Evolutionary conservation across 2,888 invertebrate genomes (phyloP), one percentile per base, ranked within the genome.

Genomic region (Harpagoxenus sublaevis): DNA sequence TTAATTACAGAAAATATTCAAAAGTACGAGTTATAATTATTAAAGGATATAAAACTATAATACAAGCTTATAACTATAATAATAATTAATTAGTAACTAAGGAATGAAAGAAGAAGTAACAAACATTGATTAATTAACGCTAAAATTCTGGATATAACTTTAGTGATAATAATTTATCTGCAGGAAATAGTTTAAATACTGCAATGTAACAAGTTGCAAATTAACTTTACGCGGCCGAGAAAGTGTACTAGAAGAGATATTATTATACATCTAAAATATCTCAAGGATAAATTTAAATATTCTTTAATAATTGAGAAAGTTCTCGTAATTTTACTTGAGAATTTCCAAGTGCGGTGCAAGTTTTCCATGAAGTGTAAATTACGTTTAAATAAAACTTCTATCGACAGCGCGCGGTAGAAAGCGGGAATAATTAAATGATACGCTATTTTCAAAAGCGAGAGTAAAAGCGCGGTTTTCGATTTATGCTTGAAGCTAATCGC

Each of bases 221-320:
- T 18, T 31, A 62, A 35, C 15, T 60, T 62, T 15, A 62, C n/a
- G 18, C n/a, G 5, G n/a, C 31, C 2, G 10, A 42, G 28, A 65
- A 53, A 78, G 28, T 55, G 15, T 55, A 28, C 6, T 78, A 9
- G 10, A 68, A 45, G 6, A 55, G 23, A 35, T 4, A 35, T 23
- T 23, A 39, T n/a, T 4, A 6, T 15, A 15, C 23, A 18, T 57
- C 10, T 70, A 39, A 45, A 9, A 78, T 68, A 39, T 42, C 31
- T 42, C 31, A n/a, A 15, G 10, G 10, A 45, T 39, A 18, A 31
- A 63, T 60, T 39, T 39, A 62, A n/a, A 45, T 31, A 10, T 15
- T 18, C 23, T 39, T 28, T 28, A 42, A 78, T 78, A 45, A 78
- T 78, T 55, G 70, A 78, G 12, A 23, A 68, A 78, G n/a, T 31